Percentiles rank a stretch among this genome's conserved stretches.
Conservation (phyloP, 64 coral and sea anemone genomes). For the Orbicella faveolata region DNA sequence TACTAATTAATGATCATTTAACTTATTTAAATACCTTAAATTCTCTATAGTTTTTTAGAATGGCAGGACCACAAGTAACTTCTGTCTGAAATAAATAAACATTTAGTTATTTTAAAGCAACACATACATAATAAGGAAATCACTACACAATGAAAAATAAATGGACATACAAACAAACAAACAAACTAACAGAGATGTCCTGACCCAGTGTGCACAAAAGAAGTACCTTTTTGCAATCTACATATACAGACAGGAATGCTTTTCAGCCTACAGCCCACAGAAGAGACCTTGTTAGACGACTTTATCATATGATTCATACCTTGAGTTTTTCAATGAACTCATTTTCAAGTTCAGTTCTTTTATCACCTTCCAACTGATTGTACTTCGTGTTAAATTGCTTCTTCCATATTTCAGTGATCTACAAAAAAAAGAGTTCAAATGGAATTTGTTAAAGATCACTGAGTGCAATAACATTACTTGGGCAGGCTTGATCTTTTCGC, state of each 20-base stretch:
- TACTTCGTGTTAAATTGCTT: slow-evolving; percentile 56
- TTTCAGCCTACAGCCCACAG: too few species aligned
- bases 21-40: slow-evolving; percentile 62
- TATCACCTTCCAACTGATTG: slow-evolving; percentile 15
- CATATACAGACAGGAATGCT: too few species aligned
- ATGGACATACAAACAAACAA: too few species aligned
- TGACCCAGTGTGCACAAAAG: too few species aligned
- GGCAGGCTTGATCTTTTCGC: too few species aligned
- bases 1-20: too few species aligned
- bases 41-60: slow-evolving; percentile 88
- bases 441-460: background rate
- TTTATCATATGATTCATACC: slow-evolving; percentile 39
- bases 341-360: slow-evolving; percentile 67
- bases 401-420: slow-evolving; percentile 68
- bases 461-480: too few species aligned
- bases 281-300: too few species aligned
- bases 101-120: background rate
- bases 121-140: background rate
- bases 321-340: slow-evolving; percentile 86
- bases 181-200: too few species aligned
- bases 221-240: too few species aligned
- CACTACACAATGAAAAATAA: too few species aligned
- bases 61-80: slow-evolving; percentile 84
- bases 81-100: slow-evolving; percentile 54
- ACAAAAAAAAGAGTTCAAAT: background rate